Percentiles rank a stretch among this genome's conserved stretches.
These are phyloP conservation scores for Idaea straminata DNA, from an alignment of 2,888 invertebrate species.

Conservation along the genomic window DNA sequence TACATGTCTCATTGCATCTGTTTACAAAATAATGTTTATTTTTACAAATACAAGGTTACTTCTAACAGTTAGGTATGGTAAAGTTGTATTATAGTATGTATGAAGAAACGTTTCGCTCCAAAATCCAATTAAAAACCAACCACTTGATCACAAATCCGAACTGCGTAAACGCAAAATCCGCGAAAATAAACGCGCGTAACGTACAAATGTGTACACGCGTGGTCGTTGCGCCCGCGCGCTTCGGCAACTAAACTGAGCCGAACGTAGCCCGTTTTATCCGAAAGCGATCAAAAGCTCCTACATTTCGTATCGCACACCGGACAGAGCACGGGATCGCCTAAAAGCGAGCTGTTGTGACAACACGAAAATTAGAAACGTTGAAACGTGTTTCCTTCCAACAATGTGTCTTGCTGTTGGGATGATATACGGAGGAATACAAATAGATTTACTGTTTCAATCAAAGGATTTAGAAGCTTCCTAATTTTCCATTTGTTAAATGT, in stretches of 20 bases:
- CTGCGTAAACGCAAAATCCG: constrained; percentile 20
- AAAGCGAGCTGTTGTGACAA: constrained; percentile 47
- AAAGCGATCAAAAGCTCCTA: constrained; percentile 64
- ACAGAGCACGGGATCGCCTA: constrained; percentile 54
- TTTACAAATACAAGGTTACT: background rate
- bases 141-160: constrained; percentile 15
- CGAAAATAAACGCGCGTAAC: constrained; percentile 36
- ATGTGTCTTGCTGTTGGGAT: constrained; percentile 22
- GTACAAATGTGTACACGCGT: constrained; percentile 46
- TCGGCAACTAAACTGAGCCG: constrained; percentile 57
- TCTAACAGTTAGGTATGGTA: background rate
- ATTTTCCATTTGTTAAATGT: background rate
- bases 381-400: constrained; percentile 39
- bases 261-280: constrained; percentile 45
- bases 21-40: background rate
- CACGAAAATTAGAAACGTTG: constrained; percentile 48
- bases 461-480: background rate
- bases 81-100: background rate
- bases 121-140: constrained; percentile 30
- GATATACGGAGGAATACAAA: constrained; percentile 24
- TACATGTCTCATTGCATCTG: background rate
- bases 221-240: constrained; percentile 69
- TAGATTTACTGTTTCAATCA: constrained; percentile 18
- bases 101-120: constrained; percentile 19
- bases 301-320: constrained; percentile 29